Evolutionary conservation across 1,140 invertebrate genomes (phyloP).

Genomic region (Neotoxoptera formosana): DNA sequence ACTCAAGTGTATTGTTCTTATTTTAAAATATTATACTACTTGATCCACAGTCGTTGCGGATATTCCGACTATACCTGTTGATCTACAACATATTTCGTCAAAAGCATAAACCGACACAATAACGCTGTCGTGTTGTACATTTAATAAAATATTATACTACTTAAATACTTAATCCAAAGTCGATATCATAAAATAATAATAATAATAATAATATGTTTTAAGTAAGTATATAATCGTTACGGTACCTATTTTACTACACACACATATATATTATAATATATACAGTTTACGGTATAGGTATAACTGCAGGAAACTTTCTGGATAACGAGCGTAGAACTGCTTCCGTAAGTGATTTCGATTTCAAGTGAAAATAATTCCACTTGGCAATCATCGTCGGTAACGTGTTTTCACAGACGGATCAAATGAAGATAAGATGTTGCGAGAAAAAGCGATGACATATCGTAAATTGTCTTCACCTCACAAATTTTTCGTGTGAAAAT

Average conservation of each 20-base stretch:
- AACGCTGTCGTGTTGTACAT: too few relatives aligned
- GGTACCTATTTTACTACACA: too few relatives aligned
- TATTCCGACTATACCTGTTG: too few relatives aligned
- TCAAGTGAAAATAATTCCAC: neutral
- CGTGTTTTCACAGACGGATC: neutral
- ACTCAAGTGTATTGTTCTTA: too few relatives aligned
- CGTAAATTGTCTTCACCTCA: neutral
- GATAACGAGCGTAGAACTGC: neutral
- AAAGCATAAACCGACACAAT: too few relatives aligned
- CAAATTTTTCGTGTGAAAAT: conserved; percentile 17
- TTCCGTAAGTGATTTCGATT: conserved; percentile 3
- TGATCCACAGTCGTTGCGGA: neutral
- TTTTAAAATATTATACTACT: neutral
- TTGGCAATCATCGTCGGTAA: neutral
- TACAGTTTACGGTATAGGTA: neutral
- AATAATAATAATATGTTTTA: neutral
- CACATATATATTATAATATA: too few relatives aligned
- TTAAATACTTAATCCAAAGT: too few relatives aligned
- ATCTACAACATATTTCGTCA: too few relatives aligned
- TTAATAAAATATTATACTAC: too few relatives aligned
- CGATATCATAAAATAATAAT: too few relatives aligned
- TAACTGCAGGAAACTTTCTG: neutral
- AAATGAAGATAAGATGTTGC: neutral
- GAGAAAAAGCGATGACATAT: neutral
- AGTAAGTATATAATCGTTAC: neutral